Evolutionary conservation across 2,113 vertebrate genomes (phyloP).

Genomic region (Lampris megalopsis): DNA sequence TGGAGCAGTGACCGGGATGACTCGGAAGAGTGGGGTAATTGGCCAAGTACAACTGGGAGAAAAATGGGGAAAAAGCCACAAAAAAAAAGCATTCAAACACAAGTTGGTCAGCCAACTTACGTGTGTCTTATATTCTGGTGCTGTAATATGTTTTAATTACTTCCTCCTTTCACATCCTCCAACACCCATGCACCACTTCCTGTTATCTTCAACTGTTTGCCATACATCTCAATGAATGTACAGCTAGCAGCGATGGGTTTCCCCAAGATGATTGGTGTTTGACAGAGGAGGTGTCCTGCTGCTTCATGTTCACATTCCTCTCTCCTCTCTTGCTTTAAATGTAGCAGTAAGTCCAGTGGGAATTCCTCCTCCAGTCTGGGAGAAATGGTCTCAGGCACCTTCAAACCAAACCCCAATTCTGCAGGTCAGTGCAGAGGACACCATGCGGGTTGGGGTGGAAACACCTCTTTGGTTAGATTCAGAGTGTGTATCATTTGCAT

Average conservation of each 20-base stretch:
- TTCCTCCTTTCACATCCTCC: background rate
- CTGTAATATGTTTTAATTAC: no score
- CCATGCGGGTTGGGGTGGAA: background rate
- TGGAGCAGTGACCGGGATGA: no score
- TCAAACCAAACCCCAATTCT: conserved; percentile 92
- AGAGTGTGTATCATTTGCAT: background rate
- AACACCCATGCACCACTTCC: background rate
- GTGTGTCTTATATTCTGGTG: no score
- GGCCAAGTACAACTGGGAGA: no score
- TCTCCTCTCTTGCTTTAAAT: conserved; percentile 6
- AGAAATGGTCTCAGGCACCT: conserved; percentile 97
- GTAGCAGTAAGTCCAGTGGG: conserved; percentile 91
- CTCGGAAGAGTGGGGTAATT: no score
- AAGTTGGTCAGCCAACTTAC: no score
- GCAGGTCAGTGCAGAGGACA: conserved; percentile 82
- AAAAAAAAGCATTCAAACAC: no score
- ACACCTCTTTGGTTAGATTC: background rate
- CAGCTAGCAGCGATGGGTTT: background rate
- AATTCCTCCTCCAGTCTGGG: conserved; percentile 98
- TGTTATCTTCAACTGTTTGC: background rate
- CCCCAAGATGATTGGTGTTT: background rate
- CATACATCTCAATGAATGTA: background rate
- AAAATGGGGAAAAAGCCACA: no score
- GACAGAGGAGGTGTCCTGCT: conserved; percentile 1
- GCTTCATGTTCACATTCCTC: conserved; percentile 38